Percentiles rank a stretch among this genome's conserved stretches.
Evolutionary conservation across 2,888 invertebrate genomes (phyloP).

Genomic region (Ectropis crepuscularia): DNA sequence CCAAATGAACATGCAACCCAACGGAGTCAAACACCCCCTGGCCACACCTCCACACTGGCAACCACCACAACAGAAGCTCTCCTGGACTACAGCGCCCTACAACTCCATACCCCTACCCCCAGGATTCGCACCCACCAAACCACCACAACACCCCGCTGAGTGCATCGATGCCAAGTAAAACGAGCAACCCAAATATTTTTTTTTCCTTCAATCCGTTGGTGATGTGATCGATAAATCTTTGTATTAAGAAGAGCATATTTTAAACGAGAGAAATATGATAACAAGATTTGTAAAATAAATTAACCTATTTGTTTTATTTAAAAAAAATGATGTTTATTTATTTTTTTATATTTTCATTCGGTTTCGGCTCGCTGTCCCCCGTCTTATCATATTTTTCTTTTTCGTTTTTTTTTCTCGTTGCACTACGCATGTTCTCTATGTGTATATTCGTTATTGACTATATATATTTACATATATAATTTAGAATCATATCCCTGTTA

Average conservation of each 20-base stretch:
- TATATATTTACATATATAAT: conserved; percentile 59
- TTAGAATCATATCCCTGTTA: conserved; percentile 75
- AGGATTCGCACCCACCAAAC: conserved; percentile 76
- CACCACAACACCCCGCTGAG: conserved; percentile 71
- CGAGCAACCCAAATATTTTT: conserved; percentile 8
- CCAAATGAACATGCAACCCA: conserved; percentile 51
- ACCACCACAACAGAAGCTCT: conserved; percentile 47
- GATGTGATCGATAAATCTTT: conserved; percentile 83
- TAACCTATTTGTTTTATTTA: conserved; percentile 84
- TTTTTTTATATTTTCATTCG: conserved; percentile 44
- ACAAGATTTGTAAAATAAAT: conserved; percentile 85
- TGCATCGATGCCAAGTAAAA: conserved; percentile 83
- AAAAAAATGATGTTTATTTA: conserved; percentile 62
- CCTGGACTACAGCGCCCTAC: conserved; percentile 52
- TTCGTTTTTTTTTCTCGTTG: conserved; percentile 49
- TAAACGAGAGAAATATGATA: conserved; percentile 84
- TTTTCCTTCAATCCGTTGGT: conserved; percentile 65
- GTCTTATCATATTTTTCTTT: conserved; percentile 71
- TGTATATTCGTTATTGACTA: conserved; percentile 72
- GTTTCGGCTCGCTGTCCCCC: conserved; percentile 54
- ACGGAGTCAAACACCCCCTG: conserved; percentile 46
- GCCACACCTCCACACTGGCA: conserved; percentile 34
- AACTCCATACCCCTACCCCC: conserved; percentile 73
- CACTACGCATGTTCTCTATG: conserved; percentile 57
- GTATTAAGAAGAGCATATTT: conserved; percentile 83